Base-by-base conservation (phyloP, 2,888 invertebrate genomes). In the Microctonus hyperodae region DNA sequence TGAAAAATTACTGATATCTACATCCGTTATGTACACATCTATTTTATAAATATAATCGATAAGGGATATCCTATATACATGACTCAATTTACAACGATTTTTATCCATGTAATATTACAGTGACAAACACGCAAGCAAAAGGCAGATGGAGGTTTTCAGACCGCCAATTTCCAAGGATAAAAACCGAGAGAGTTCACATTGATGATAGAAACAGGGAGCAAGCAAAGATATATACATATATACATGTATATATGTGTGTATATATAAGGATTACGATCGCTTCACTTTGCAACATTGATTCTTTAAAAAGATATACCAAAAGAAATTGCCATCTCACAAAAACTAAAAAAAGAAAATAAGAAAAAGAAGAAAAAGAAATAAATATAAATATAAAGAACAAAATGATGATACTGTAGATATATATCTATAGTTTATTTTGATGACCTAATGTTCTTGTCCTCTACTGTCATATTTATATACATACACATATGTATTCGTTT, bases 201-300 rank as follows among this genome's bases (percentile, higher is more conserved):
- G 28, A 53, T 53, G 53, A 28, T 13, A 23, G n/a, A n/a, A 53
- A 13, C 25, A 23, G 28, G 53, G 23, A n/a, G 11, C 53, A 51
- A 22, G 50, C 50, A 53, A n/a, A 53, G 23, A 16, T 3, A 53
- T 16, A 48, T 22, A 22, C 22, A 48, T 35, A 48, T 22, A 48
- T n/a, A n/a, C n/a, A n/a, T n/a, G n/a, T 22, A 48, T n/a, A n/a
- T n/a, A n/a, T n/a, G n/a, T 35, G 48, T 22, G 48, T 48, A 22
- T 48, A 48, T 28, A 53, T 13, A 23, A 53, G 53, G 53, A 53
- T 53, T 28, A 53, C 25, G n/a, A 53, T 53, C 53, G 23, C 13
- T 23, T 28, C 53, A 53, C 53, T 53, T 53, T 28, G 28, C 53
- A 53, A 13, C 53, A n/a, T 53, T 28, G 53, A 53, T 53, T 53